These are phyloP conservation scores for Papilio xuthus DNA, from an alignment of 1,140 invertebrate species.

Conservation along the genomic window DNA sequence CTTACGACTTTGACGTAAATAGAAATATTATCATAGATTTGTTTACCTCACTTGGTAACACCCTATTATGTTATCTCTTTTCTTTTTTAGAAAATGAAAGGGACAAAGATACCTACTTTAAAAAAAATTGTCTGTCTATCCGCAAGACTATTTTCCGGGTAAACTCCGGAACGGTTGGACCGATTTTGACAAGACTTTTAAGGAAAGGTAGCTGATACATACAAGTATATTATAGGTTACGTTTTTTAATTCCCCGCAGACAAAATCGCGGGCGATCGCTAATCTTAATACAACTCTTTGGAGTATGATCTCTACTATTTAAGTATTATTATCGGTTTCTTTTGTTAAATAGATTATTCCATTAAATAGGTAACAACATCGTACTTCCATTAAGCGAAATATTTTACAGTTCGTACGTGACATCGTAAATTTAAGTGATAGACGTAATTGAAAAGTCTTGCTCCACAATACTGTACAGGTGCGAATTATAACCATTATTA, in stretches of 20 bases:
- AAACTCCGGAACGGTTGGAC: too few relatives aligned
- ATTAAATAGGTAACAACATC: neutral
- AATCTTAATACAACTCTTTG: neutral
- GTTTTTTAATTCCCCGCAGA: neutral
- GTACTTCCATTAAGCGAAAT: neutral
- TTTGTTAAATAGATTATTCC: neutral
- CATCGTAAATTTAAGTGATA: conserved; percentile 19
- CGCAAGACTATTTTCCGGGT: too few relatives aligned
- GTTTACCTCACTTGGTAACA: neutral
- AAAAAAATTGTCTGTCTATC: too few relatives aligned
- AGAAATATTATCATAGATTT: neutral
- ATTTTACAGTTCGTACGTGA: neutral
- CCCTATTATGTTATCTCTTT: neutral
- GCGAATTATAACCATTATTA: neutral
- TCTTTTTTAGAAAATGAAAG: neutral
- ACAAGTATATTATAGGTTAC: too few relatives aligned
- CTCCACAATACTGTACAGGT: neutral
- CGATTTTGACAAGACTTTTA: too few relatives aligned
- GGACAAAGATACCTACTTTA: too few relatives aligned
- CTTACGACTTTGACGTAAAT: neutral
- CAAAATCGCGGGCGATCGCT: neutral
- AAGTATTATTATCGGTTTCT: neutral
- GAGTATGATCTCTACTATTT: neutral
- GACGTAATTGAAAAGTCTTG: conserved; percentile 27
- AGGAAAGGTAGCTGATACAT: too few relatives aligned